These are phyloP conservation scores for Notechis scutatus DNA, from an alignment of 2,113 vertebrate species.

Conservation along the genomic window DNA sequence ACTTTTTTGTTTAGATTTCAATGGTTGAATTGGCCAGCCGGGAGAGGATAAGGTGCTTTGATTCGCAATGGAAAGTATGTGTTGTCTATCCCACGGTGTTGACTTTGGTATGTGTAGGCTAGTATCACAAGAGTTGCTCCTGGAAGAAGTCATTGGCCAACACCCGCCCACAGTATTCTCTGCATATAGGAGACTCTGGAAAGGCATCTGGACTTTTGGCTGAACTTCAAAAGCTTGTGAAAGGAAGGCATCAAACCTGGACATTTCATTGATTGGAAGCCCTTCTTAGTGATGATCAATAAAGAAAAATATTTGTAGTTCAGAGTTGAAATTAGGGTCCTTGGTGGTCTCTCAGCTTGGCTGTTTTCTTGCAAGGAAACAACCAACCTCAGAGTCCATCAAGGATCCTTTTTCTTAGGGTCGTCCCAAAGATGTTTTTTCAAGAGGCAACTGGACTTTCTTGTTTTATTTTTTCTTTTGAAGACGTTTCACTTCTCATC, in stretches of 20 bases:
- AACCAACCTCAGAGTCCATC: too few species aligned
- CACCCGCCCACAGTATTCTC: constrained; percentile 53
- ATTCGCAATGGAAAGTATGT: not conserved
- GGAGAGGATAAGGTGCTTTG: not conserved
- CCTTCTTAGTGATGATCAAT: too few species aligned
- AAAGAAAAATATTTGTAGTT: too few species aligned
- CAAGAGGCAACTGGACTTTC: too few species aligned
- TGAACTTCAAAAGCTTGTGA: not conserved
- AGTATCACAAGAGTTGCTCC: constrained; percentile 30
- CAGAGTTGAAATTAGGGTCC: too few species aligned
- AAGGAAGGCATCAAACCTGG: not conserved
- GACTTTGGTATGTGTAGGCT: constrained; percentile 51
- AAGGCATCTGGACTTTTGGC: not conserved
- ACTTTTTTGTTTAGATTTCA: not conserved
- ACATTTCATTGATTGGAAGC: too few species aligned
- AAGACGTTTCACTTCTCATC: too few species aligned
- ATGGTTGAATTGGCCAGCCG: not conserved
- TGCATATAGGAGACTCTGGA: constrained; percentile 47
- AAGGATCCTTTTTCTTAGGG: too few species aligned
- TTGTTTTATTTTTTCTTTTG: too few species aligned
- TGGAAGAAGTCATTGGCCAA: constrained; percentile 40
- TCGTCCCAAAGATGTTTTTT: too few species aligned
- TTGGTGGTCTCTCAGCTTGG: too few species aligned
- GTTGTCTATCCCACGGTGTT: constrained; percentile 22
- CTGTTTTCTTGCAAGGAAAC: too few species aligned